phyloP scores from a whole-genome alignment of 2,888 invertebrate species.

The Chloroclysta siterata region DNA sequence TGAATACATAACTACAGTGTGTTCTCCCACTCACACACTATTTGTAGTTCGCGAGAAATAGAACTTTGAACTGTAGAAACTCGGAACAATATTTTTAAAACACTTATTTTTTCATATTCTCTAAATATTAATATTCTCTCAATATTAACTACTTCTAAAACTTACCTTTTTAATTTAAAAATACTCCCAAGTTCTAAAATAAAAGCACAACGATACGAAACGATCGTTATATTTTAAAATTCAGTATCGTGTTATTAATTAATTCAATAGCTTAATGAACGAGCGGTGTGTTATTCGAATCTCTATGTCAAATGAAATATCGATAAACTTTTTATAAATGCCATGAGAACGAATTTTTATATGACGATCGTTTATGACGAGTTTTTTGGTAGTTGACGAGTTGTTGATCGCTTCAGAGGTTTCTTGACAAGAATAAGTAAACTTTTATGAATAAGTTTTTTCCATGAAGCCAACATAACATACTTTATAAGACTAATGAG shows the following conservation, averaged over 20 bases:
- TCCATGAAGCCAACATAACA: slow-evolving; percentile 9
- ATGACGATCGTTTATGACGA: slow-evolving; percentile 40
- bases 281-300: slow-evolving; percentile 38
- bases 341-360: slow-evolving; percentile 46
- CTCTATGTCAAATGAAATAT: slow-evolving; percentile 39
- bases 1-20: too few relatives aligned
- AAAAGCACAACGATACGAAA: neutral
- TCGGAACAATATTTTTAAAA: too few relatives aligned
- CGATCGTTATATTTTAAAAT: slow-evolving; percentile 14
- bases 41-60: too few relatives aligned
- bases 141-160: neutral
- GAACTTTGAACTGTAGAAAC: too few relatives aligned
- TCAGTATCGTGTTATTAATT: slow-evolving; percentile 12
- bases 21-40: too few relatives aligned
- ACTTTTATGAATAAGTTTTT: slow-evolving; percentile 18
- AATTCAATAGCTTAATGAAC: slow-evolving; percentile 37
- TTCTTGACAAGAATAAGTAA: slow-evolving; percentile 35
- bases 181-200: neutral
- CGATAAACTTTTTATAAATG: slow-evolving; percentile 43
- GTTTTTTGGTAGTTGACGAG: slow-evolving; percentile 45
- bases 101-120: too few relatives aligned
- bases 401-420: slow-evolving; percentile 58
- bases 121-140: too few relatives aligned
- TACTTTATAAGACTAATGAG: neutral
- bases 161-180: neutral